phyloP scores from a whole-genome alignment of 2,113 vertebrate species.

The Hippocampus guttulatus region DNA sequence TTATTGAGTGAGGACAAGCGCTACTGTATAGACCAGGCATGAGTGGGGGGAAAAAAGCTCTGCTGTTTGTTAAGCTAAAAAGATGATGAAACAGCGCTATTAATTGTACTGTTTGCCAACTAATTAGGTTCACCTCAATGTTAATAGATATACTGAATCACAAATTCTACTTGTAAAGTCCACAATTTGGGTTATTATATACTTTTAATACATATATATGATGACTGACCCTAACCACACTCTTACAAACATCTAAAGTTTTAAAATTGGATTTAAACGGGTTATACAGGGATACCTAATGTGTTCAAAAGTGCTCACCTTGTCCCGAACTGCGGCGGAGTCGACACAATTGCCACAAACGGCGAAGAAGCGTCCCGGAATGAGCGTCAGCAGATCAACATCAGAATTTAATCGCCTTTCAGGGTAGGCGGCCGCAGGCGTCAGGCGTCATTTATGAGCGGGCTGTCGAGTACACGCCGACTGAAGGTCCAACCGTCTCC shows the following conservation, averaged over 20 bases:
- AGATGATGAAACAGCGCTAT: too few relatives aligned
- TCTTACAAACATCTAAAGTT: neutral
- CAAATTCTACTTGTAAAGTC: neutral
- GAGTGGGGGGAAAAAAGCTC: neutral
- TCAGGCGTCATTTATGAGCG: conserved; percentile 22
- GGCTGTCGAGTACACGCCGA: neutral
- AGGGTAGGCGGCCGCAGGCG: neutral
- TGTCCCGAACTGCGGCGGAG: neutral
- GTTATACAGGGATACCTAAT: neutral
- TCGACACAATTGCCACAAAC: conserved; percentile 35
- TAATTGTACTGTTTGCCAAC: neutral
- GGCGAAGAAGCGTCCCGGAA: neutral
- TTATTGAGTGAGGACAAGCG: too few relatives aligned
- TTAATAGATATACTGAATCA: neutral
- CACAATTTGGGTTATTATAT: too few relatives aligned
- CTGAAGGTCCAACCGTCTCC: neutral
- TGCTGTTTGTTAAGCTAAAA: too few relatives aligned
- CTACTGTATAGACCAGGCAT: too few relatives aligned
- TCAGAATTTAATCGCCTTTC: conserved; percentile 13
- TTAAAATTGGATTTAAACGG: neutral
- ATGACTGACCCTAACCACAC: too few relatives aligned
- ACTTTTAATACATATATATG: too few relatives aligned
- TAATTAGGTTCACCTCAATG: neutral
- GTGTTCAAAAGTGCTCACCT: conserved; percentile 34
- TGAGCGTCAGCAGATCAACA: conserved; percentile 21